Percentiles rank a stretch among this genome's conserved stretches.
These are phyloP conservation scores for Eupithecia insigniata DNA, from an alignment of 2,888 invertebrate genomes.

Conservation along the genomic window DNA sequence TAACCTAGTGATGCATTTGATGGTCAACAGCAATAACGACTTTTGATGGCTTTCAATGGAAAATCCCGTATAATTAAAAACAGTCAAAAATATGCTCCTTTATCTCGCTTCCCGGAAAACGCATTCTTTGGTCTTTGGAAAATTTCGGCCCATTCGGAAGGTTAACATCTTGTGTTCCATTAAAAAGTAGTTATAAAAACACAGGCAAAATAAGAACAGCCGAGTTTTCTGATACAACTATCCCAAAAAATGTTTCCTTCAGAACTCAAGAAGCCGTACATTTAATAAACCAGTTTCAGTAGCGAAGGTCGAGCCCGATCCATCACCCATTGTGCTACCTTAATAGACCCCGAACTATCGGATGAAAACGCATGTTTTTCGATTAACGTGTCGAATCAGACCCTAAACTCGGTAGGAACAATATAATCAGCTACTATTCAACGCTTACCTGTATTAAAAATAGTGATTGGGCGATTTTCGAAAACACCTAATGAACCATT, in stretches of 20 bases:
- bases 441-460: constrained; percentile 71
- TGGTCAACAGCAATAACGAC: too few relatives aligned
- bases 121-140: too few relatives aligned
- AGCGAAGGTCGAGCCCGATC: constrained; percentile 56
- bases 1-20: too few relatives aligned
- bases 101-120: background rate
- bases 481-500: constrained; percentile 78
- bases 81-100: background rate
- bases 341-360: constrained; percentile 54
- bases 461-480: constrained; percentile 74
- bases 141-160: too few relatives aligned
- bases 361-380: constrained; percentile 78
- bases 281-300: constrained; percentile 64
- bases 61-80: background rate
- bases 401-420: constrained; percentile 76
- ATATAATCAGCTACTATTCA: constrained; percentile 83
- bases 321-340: constrained; percentile 61
- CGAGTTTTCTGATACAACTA: background rate
- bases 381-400: constrained; percentile 79
- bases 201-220: background rate
- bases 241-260: background rate
- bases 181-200: background rate
- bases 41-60: background rate
- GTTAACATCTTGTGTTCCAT: background rate
- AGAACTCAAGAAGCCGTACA: background rate